phyloP scores from a whole-genome alignment of 2,113 vertebrate genomes.

The Chascanopsetta lugubris region DNA sequence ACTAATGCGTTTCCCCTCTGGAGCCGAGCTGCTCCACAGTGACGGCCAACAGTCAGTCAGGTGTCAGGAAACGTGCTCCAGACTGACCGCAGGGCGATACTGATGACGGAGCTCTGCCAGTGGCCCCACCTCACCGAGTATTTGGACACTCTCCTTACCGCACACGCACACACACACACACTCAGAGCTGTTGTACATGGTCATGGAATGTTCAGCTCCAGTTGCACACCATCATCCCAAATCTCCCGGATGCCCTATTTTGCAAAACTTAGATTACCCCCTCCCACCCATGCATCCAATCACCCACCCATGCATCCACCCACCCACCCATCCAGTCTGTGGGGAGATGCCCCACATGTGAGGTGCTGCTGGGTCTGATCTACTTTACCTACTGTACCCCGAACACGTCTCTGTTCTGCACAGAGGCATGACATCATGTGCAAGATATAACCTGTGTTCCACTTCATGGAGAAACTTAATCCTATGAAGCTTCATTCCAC shows the following conservation, averaged over 20 bases:
- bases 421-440: background rate
- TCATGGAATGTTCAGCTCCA: constrained; percentile 70
- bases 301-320: too few species aligned
- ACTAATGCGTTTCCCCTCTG: constrained; percentile 63
- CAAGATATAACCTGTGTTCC: too few species aligned
- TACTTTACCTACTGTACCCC: constrained; percentile 36
- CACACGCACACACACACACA: constrained; percentile 28
- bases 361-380: constrained; percentile 3
- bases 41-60: constrained; percentile 41
- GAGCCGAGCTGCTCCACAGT: constrained; percentile 37
- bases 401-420: background rate
- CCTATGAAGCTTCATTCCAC: background rate
- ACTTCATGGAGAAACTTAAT: background rate
- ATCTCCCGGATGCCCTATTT: constrained; percentile 25
- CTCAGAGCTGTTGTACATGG: constrained; percentile 54
- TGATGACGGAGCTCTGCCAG: constrained; percentile 32
- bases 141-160: constrained; percentile 1
- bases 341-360: constrained; percentile 16
- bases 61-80: constrained; percentile 52
- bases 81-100: constrained; percentile 13
- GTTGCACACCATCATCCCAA: constrained; percentile 63
- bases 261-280: constrained; percentile 43
- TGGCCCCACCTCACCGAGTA: constrained; percentile 19
- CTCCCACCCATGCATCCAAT: too few species aligned
- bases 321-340: constrained; percentile 5